Conservation (phyloP, 2,888 invertebrate genomes). For the Crioceris asparagi region DNA sequence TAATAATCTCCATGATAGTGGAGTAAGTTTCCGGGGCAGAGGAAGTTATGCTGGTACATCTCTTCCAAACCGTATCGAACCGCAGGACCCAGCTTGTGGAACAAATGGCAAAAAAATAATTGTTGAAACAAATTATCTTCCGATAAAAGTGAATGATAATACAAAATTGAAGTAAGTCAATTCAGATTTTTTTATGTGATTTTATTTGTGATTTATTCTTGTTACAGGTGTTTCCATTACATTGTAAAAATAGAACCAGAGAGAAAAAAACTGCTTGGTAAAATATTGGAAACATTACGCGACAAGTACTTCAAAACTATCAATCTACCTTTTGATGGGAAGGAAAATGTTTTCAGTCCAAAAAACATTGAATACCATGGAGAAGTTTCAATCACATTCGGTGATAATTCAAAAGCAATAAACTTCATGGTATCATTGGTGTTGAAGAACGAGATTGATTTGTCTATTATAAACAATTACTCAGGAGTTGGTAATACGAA, state of each 20-base stretch:
- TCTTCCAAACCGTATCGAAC: background rate
- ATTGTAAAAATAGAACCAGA: background rate
- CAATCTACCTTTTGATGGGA: background rate
- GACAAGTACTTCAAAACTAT: background rate
- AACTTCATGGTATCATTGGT: background rate
- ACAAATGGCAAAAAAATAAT: background rate
- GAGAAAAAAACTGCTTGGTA: background rate
- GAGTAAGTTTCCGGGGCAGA: background rate
- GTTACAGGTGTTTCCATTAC: background rate
- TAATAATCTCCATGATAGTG: background rate
- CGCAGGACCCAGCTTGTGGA: background rate
- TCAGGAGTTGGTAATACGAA: background rate
- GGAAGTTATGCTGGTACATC: background rate
- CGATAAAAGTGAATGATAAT: too few species aligned
- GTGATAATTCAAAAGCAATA: too few species aligned
- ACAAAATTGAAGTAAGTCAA: too few species aligned
- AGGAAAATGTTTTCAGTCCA: background rate
- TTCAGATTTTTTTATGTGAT: too few species aligned
- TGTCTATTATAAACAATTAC: background rate
- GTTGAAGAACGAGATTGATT: background rate
- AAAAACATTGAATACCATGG: background rate
- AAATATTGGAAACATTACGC: conserved; percentile 1
- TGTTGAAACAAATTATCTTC: conserved; percentile 3
- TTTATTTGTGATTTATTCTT: background rate
- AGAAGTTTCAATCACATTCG: too few species aligned